phyloP scores from a whole-genome alignment of 1,140 invertebrate genomes.

The Drosophila seguyi region DNA sequence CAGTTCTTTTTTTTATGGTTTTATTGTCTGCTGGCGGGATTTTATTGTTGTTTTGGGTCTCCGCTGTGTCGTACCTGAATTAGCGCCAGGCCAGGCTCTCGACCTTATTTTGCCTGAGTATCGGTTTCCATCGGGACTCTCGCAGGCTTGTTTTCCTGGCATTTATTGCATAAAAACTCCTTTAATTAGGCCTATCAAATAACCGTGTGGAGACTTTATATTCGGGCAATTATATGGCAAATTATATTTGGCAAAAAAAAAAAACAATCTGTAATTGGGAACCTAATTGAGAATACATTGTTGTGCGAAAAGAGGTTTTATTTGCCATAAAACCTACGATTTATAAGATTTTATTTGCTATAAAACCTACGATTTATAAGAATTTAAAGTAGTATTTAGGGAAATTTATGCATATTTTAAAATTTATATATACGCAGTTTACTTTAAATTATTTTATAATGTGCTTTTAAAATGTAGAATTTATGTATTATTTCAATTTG shows the following conservation, averaged over 20 bases:
- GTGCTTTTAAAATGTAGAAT: no score
- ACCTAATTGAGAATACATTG: background rate
- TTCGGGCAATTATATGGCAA: slow-evolving; percentile 3
- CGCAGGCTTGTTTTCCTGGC: background rate
- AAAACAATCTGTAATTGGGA: background rate
- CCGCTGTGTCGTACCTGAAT: slow-evolving; percentile 6
- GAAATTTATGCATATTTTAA: background rate
- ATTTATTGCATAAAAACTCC: background rate
- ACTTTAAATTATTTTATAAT: no score
- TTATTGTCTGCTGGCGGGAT: slow-evolving; percentile 11
- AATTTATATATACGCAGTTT: no score
- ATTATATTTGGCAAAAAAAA: no score
- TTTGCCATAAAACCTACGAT: no score
- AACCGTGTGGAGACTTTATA: background rate
- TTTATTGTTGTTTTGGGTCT: slow-evolving; percentile 27
- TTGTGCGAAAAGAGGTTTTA: background rate
- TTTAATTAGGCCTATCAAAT: slow-evolving; percentile 28
- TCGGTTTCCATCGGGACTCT: slow-evolving; percentile 9
- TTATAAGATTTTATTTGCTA: no score
- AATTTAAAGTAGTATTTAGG: background rate
- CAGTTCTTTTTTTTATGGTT: background rate
- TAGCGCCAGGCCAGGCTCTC: slow-evolving; percentile 18
- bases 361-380: background rate
- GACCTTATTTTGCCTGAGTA: background rate
- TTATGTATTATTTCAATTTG: no score